A percentile compares a stretch with the other conserved stretches of the same genome.
These are phyloP conservation scores for Chironomus striatipennis DNA, from an alignment of 1,140 invertebrate genomes.

Conservation along the genomic window DNA sequence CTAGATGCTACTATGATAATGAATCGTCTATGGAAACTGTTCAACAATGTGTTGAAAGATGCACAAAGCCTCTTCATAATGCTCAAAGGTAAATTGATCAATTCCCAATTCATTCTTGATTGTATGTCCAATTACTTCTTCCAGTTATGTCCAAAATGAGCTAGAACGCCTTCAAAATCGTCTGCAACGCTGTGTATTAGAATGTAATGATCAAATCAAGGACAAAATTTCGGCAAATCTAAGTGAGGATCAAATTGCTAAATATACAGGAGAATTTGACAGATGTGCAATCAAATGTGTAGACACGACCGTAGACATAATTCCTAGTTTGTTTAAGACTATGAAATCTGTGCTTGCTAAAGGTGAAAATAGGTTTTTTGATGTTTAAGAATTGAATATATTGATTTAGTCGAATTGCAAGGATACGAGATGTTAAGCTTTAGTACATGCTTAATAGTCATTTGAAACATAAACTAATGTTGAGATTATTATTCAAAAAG, in stretches of 20 bases:
- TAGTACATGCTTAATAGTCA: no score
- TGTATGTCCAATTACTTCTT: neutral
- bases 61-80: conserved; percentile 57
- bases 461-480: no score
- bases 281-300: conserved; percentile 79
- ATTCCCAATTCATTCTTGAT: neutral
- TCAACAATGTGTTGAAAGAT: conserved; percentile 74
- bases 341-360: conserved; percentile 57
- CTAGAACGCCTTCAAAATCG: conserved; percentile 61
- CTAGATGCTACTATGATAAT: conserved; percentile 74
- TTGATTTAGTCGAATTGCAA: no score
- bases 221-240: conserved; percentile 67
- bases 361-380: conserved; percentile 27
- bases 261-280: conserved; percentile 69
- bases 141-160: conserved; percentile 41
- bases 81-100: conserved; percentile 65
- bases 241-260: conserved; percentile 56
- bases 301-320: conserved; percentile 65
- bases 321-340: conserved; percentile 66
- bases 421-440: no score
- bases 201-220: conserved; percentile 75
- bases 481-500: no score
- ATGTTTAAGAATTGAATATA: neutral
- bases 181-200: conserved; percentile 78
- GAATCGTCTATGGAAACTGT: conserved; percentile 61